Evolutionary conservation across 1,140 invertebrate genomes (phyloP).

Genomic region (Diploscapter pachys): DNA sequence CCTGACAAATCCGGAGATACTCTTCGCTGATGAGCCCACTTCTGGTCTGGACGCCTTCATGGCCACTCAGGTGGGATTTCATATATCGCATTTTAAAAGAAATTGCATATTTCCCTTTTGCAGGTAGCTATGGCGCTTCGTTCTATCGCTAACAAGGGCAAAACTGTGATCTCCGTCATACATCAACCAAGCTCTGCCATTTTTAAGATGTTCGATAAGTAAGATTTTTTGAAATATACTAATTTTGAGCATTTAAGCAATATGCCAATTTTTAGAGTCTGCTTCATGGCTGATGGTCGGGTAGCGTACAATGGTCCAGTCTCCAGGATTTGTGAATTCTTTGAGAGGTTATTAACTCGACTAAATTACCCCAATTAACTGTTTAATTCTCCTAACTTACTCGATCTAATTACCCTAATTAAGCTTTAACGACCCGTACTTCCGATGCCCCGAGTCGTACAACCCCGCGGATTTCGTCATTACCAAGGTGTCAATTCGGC

Average conservation of each 20-base stretch:
- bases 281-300: constrained; percentile 77
- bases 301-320: constrained; percentile 82
- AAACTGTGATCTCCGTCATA: neutral
- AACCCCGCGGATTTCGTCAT: constrained; percentile 94
- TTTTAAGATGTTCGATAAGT: constrained; percentile 2
- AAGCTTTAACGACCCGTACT: constrained; percentile 59
- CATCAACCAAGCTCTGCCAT: neutral
- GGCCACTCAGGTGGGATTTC: constrained; percentile 69
- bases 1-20: constrained; percentile 83
- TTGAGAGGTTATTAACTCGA: constrained; percentile 68
- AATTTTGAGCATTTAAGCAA: too few species aligned
- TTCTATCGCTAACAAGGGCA: neutral
- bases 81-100: constrained; percentile 85
- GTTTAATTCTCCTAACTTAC: too few species aligned
- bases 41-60: constrained; percentile 86
- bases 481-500: constrained; percentile 41
- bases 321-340: constrained; percentile 64
- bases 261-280: constrained; percentile 41
- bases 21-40: constrained; percentile 96
- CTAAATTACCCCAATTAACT: too few species aligned
- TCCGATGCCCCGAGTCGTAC: constrained; percentile 71
- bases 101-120: constrained; percentile 13
- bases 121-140: neutral
- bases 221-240: too few species aligned
- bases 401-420: constrained; percentile 54